Evolutionary conservation across 2,888 invertebrate genomes (phyloP).

Genomic region (Malachius bipustulatus): DNA sequence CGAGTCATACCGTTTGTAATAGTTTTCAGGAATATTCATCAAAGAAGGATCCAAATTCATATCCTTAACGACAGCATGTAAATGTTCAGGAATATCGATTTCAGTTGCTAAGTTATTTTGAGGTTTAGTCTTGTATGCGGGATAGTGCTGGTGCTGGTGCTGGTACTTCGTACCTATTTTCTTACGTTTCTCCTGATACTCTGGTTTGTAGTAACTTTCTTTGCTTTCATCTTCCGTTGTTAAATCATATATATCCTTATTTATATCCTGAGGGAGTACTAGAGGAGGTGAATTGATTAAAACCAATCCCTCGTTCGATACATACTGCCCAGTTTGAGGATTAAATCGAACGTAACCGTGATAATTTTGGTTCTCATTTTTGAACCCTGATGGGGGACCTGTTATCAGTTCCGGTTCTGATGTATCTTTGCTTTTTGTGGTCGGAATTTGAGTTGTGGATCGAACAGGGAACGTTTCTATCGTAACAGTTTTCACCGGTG

Average conservation of each 20-base stretch:
- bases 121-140: not conserved
- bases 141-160: too few relatives aligned
- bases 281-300: slow-evolving; percentile 18
- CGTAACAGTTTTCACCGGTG: slow-evolving; percentile 18
- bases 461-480: too few relatives aligned
- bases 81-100: slow-evolving; percentile 8
- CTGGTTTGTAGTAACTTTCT: not conserved
- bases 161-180: not conserved
- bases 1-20: not conserved
- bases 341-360: too few relatives aligned
- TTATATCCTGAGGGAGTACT: slow-evolving; percentile 10
- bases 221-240: slow-evolving; percentile 4
- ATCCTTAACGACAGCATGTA: slow-evolving; percentile 8
- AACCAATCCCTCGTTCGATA: slow-evolving; percentile 13
- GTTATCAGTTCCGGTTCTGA: too few relatives aligned
- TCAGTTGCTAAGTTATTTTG: slow-evolving; percentile 4
- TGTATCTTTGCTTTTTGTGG: too few relatives aligned
- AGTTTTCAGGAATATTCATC: not conserved
- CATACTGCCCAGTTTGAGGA: too few relatives aligned
- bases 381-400: too few relatives aligned
- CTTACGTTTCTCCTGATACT: not conserved
- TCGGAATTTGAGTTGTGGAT: slow-evolving; percentile 9
- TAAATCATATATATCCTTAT: slow-evolving; percentile 8
- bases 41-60: slow-evolving; percentile 3
- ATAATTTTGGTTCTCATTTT: slow-evolving; percentile 30